Evolutionary conservation across 2,113 vertebrate genomes (phyloP).

Genomic region (Agapornis roseicollis): DNA sequence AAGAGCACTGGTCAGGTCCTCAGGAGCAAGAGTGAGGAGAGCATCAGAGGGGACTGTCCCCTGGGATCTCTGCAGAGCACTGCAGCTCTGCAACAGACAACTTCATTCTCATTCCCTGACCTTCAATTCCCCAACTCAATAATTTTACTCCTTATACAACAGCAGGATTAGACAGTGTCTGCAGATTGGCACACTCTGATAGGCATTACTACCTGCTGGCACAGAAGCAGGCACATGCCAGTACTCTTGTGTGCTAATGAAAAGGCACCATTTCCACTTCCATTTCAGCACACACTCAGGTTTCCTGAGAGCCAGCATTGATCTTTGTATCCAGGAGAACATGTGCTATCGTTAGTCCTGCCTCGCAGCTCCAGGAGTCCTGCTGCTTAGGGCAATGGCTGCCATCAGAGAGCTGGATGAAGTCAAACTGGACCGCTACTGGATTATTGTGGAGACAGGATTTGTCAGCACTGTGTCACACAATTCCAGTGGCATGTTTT

Average conservation of each 20-base stretch:
- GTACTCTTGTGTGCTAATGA: conserved; percentile 18
- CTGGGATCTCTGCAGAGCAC: background rate
- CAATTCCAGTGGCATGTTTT: background rate
- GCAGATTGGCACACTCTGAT: conserved; percentile 45
- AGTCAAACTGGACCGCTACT: background rate
- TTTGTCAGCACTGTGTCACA: background rate
- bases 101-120: background rate
- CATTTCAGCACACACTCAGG: background rate
- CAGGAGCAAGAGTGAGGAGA: background rate
- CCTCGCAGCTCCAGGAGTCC: background rate
- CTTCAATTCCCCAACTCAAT: conserved; percentile 30
- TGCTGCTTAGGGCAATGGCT: background rate
- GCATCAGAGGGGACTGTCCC: background rate
- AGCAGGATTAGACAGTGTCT: conserved; percentile 56
- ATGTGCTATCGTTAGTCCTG: background rate
- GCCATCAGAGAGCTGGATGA: background rate
- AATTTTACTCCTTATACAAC: conserved; percentile 51
- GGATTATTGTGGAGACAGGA: background rate
- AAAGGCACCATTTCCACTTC: conserved; percentile 44
- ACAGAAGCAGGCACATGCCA: conserved; percentile 27
- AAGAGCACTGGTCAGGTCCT: background rate
- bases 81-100: background rate
- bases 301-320: conserved; percentile 9
- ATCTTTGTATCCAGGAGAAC: background rate
- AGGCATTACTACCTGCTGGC: conserved; percentile 60